Base-by-base conservation (phyloP, 2,888 invertebrate genomes). In the Molanna angustata region DNA sequence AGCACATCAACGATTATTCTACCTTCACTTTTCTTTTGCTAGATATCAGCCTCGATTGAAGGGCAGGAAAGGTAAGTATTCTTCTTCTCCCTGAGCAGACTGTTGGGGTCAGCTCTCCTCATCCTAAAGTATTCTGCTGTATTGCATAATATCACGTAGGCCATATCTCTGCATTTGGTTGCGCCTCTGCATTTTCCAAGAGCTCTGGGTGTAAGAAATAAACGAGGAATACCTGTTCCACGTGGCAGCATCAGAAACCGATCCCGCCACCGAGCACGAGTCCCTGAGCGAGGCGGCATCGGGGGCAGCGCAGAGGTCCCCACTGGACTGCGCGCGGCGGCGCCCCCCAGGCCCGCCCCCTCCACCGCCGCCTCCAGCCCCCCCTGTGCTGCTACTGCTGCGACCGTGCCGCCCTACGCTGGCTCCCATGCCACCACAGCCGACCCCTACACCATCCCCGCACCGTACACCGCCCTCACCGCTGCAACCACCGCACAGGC, bases 281-380 rank as follows among this genome's bases (percentile, higher is more conserved):
- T 75, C 74, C 56, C 76, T 74, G 58, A 54, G 42, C 19, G 49
- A 45, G 37, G 47, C 46, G 71, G 73, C 59, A 64, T 78, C 77
- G 66, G 79, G 48, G 71, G 73, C 60, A 71, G 85, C 85, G 75
- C 85, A 86, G 35, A 88, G 81, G 69, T 86, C 86, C 37, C 87
- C 86, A 62, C 85, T 86, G 58, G 86, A 87, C 62, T 86, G 82
- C 31, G 86, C 85, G 60, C 87, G 74, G 56, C 87, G 79, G 57
- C 86, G 86, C 52, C 83, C 83, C 65, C 51, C 39, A 20, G 46
- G 54, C 20, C 52, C 18, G 32, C 49, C 55, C 42, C 43, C 52
- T 32, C 39, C 39, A 31, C 55, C 49, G n/a, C n/a, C n/a, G 37
- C 53, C 49, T 43, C 53, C 52, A 27, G 50, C 56, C 40, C 39